Percentiles rank a stretch among this genome's conserved stretches.
These are phyloP conservation scores for Labia minor DNA, from an alignment of 2,888 invertebrate species.

Conservation along the genomic window DNA sequence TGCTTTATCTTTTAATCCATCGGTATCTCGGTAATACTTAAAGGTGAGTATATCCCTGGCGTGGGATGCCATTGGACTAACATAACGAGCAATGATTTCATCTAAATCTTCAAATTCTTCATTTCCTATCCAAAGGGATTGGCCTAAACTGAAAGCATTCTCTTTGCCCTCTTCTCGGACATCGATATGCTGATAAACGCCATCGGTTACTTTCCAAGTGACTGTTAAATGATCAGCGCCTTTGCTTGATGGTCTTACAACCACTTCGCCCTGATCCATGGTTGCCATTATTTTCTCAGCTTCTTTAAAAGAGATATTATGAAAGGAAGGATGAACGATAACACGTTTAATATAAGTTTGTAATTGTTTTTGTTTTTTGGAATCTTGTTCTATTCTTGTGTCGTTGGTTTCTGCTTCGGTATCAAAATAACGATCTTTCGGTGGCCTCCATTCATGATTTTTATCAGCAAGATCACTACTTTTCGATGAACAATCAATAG, in stretches of 20 bases:
- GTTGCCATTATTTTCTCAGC: slow-evolving; percentile 81
- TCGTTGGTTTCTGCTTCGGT: slow-evolving; percentile 73
- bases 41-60: slow-evolving; percentile 84
- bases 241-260: slow-evolving; percentile 93
- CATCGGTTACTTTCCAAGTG: slow-evolving; percentile 96
- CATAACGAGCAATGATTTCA: slow-evolving; percentile 93
- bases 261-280: slow-evolving; percentile 94
- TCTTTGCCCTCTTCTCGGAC: slow-evolving; percentile 92
- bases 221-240: slow-evolving; percentile 92
- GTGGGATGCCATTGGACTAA: slow-evolving; percentile 92
- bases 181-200: slow-evolving; percentile 92
- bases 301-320: slow-evolving; percentile 88
- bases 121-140: slow-evolving; percentile 71
- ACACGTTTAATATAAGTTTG: slow-evolving; percentile 89
- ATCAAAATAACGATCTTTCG: slow-evolving; percentile 85
- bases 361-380: slow-evolving; percentile 69
- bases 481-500: slow-evolving; percentile 85
- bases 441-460: slow-evolving; percentile 83
- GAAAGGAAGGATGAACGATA: slow-evolving; percentile 94
- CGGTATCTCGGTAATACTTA: slow-evolving; percentile 74
- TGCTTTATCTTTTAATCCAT: slow-evolving; percentile 73
- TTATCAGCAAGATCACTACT: slow-evolving; percentile 85
- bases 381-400: slow-evolving; percentile 61
- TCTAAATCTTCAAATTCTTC: slow-evolving; percentile 98
- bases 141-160: slow-evolving; percentile 89